Conservation (phyloP, 2,113 vertebrate species). For the Gasterosteus aculeatus region DNA sequence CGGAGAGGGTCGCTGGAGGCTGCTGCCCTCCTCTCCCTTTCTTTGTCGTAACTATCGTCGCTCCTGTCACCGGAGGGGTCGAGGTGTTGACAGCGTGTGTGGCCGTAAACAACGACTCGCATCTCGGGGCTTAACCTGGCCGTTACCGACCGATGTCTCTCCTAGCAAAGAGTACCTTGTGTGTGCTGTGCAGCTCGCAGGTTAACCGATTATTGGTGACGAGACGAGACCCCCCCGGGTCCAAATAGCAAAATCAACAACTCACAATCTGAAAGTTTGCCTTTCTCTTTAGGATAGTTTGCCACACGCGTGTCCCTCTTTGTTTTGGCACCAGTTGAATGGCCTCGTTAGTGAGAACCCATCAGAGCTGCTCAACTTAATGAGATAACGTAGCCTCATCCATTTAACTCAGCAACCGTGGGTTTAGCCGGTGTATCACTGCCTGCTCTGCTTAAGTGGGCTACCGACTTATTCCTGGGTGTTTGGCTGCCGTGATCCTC, state of each 20-base stretch:
- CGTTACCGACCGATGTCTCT: not conserved
- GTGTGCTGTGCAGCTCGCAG: not conserved
- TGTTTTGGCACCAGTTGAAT: not conserved
- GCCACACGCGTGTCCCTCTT: not conserved
- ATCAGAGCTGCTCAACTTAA: slow-evolving; percentile 56
- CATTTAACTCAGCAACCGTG: slow-evolving; percentile 49
- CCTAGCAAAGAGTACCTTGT: not conserved
- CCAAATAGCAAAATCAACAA: not conserved
- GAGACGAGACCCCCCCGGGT: too few relatives aligned
- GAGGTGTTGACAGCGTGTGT: not conserved
- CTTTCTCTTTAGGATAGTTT: not conserved
- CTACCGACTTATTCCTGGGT: slow-evolving; percentile 25
- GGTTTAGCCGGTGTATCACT: slow-evolving; percentile 47
- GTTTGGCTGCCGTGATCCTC: not conserved
- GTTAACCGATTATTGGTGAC: not conserved
- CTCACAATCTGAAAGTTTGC: not conserved
- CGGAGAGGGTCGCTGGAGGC: not conserved
- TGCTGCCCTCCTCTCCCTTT: slow-evolving; percentile 3
- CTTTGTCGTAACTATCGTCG: not conserved
- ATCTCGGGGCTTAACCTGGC: not conserved
- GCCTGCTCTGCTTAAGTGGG: slow-evolving; percentile 34
- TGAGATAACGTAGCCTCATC: slow-evolving; percentile 62
- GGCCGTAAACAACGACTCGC: slow-evolving; percentile 1
- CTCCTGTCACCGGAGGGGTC: not conserved
- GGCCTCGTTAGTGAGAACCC: slow-evolving; percentile 47